A percentile compares a stretch with the other conserved stretches of the same genome.
These are phyloP conservation scores for Candoia aspera DNA, from an alignment of 2,113 vertebrate genomes.

Conservation along the genomic window DNA sequence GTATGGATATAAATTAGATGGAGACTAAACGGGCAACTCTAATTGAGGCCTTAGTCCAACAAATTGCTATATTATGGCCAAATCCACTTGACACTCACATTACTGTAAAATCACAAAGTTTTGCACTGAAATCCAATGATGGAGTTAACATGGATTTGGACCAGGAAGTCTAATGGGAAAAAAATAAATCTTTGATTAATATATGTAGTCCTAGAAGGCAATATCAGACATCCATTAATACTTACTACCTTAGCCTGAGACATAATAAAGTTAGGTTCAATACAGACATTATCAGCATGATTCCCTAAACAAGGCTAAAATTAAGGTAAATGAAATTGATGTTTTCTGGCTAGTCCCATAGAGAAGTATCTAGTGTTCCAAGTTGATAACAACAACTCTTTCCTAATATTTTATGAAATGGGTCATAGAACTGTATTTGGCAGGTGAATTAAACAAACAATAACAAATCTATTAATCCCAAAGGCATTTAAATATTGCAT, in stretches of 20 bases:
- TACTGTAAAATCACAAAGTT: slow-evolving; percentile 57
- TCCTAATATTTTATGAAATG: neutral
- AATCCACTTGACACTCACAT: slow-evolving; percentile 63
- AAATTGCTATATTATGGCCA: slow-evolving; percentile 56
- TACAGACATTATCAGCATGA: neutral
- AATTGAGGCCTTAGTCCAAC: slow-evolving; percentile 60
- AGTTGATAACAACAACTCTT: neutral
- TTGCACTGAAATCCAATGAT: slow-evolving; percentile 47
- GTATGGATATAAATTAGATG: slow-evolving; percentile 69
- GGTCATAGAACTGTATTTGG: slow-evolving; percentile 5
- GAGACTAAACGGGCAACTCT: slow-evolving; percentile 65
- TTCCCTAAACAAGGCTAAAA: neutral
- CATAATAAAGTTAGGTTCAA: neutral
- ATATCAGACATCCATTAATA: neutral
- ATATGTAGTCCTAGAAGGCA: slow-evolving; percentile 40
- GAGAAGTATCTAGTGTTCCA: neutral
- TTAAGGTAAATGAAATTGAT: neutral
- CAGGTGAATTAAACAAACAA: neutral
- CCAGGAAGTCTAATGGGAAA: neutral
- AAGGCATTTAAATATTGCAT: neutral
- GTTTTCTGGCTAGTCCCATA: neutral
- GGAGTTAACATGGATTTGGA: slow-evolving; percentile 54
- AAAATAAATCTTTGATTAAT: slow-evolving; percentile 40
- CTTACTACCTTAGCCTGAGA: slow-evolving; percentile 23
- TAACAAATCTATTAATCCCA: neutral